phyloP scores from a whole-genome alignment of 2,797 vertebrate species.

The Alectoris magna region DNA sequence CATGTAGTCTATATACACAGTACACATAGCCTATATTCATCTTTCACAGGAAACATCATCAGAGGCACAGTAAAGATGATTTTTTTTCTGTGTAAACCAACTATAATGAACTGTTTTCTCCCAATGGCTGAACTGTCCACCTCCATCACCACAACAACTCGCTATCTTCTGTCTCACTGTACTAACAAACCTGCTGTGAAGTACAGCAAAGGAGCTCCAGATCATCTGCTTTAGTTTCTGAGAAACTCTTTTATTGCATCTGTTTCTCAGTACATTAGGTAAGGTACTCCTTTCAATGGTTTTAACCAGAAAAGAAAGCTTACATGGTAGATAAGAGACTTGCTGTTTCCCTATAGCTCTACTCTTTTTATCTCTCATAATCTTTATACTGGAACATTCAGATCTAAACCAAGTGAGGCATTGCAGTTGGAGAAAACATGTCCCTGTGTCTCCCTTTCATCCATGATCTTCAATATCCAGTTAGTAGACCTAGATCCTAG shows the following conservation, averaged over 20 bases:
- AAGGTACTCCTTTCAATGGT: neutral
- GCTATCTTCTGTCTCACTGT: no score
- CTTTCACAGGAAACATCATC: neutral
- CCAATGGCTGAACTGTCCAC: neutral
- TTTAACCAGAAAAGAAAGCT: neutral
- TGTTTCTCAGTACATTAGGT: neutral
- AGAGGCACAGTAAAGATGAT: neutral
- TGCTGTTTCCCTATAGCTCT: neutral
- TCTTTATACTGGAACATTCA: neutral
- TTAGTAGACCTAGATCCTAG: neutral
- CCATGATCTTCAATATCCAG: neutral
- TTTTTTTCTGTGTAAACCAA: neutral
- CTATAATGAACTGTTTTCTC: neutral
- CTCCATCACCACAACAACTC: rapidly evolving
- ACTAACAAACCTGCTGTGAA: neutral
- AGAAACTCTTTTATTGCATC: neutral
- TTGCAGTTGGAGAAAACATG: neutral
- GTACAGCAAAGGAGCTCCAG: rapidly evolving
- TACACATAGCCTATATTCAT: neutral
- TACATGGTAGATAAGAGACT: neutral
- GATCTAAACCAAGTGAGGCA: neutral
- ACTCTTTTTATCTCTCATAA: neutral
- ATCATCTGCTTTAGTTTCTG: neutral
- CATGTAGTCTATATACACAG: neutral
- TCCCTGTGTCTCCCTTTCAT: neutral